Evolutionary conservation across 2,113 vertebrate genomes (phyloP), one percentile per base, ranked within the genome.

Genomic region (Heliornis fulica): DNA sequence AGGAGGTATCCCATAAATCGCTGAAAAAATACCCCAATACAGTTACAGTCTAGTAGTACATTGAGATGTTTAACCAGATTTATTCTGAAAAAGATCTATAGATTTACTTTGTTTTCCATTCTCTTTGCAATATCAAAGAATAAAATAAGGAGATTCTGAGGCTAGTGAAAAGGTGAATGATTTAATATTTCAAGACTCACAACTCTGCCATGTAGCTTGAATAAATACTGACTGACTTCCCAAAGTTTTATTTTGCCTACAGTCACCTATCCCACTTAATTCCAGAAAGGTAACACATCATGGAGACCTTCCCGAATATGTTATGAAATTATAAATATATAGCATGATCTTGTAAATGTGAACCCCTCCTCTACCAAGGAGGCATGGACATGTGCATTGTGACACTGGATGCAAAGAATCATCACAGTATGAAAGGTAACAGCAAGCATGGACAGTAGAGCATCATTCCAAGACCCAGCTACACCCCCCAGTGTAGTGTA

Each of bases 381-480:
- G 36, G 36, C 29, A 59, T 10, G 11, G 12, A 32, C 11, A 26
- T 8, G 5, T 40, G 11, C 57, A 26, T 6, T 89, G 75, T 57
- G 70, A 60, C 7, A 11, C 45, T 61, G 32, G 28, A 65, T 0
- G 9, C 29, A 66, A 46, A 23, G n/a, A 51, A 90, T 43, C 40
- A 50, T 15, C 66, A 25, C 17, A 53, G 40, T 40, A 22, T 56
- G 34, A 38, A 83, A 79, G 31, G 68, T 48, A 60, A 20, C 2
- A 46, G 59, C 31, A 51, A 69, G 38, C 18, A 79, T 0, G 0
- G 25, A 21, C 2, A 61, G 23, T 14, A 31, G 13, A 90, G 13
- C 15, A 57, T 43, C 68, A 84, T 29, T 22, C 48, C 31, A 56
- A 68, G 53, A 32, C 23, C 71, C 28, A 32, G 28, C 48, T 51